Percentiles rank a stretch among this genome's conserved stretches.
phyloP scores from a whole-genome alignment of 1,140 invertebrate species.

The Phenacoccus solenopsis region DNA sequence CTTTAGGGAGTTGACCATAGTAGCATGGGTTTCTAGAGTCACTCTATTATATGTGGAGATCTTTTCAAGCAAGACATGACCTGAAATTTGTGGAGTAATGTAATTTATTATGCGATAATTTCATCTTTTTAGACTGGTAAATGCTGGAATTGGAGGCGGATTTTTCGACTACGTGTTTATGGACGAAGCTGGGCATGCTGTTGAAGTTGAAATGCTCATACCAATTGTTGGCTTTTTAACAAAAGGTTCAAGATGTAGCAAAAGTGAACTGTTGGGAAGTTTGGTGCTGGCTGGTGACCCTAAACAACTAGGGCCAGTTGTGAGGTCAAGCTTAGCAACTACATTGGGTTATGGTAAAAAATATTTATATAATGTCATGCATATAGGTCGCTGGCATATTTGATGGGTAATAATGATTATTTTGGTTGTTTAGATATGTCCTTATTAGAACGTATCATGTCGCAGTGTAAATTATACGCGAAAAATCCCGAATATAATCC shows the following conservation, averaged over 20 bases:
- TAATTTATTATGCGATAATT: no score
- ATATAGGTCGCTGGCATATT: not conserved
- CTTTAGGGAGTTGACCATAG: no score
- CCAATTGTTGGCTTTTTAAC: conserved; percentile 32
- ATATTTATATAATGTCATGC: no score
- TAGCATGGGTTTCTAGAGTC: no score
- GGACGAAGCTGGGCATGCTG: conserved; percentile 84
- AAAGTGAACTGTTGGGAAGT: conserved; percentile 37
- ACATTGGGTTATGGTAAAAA: conserved; percentile 44
- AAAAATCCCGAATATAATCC: conserved; percentile 44
- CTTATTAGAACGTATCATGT: not conserved
- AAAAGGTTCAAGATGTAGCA: not conserved
- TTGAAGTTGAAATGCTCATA: conserved; percentile 76
- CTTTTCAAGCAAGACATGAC: no score
- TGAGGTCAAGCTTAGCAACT: conserved; percentile 49
- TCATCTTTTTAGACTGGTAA: not conserved
- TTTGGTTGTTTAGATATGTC: not conserved
- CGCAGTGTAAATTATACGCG: conserved; percentile 26
- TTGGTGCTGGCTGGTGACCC: conserved; percentile 83
- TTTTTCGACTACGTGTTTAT: conserved; percentile 80
- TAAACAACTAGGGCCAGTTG: conserved; percentile 73
- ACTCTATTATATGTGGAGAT: no score
- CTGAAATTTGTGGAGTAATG: no score
- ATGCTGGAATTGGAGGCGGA: conserved; percentile 32
- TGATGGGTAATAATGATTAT: not conserved